Evolutionary conservation across 2,797 vertebrate species (phyloP), one percentile per base, ranked within the genome.

Genomic region (Artibeus jamaicensis): DNA sequence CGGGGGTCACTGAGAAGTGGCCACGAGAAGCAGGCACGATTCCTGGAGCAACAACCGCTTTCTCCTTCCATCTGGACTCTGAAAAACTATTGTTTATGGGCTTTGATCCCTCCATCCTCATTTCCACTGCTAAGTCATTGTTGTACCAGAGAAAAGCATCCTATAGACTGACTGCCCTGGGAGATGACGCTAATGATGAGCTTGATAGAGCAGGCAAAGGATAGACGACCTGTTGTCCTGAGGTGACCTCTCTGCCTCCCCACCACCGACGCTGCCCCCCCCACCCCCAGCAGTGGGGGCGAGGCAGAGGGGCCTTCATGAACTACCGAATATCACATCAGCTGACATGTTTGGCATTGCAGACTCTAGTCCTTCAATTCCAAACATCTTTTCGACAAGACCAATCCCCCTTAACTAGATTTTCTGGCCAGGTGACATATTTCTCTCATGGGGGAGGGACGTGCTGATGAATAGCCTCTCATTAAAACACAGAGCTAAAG

Each of bases 401-500:
- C 83, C 26, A 32, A 16, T 88, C 89, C 91, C 68, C n/a, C 65
- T 94, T 95, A 90, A 93, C 65, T 42, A 32, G 79, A 94, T 97
- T 96, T 94, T 74, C 89, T 96, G 77, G 73, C 67, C 95, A 37
- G 90, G 3, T 73, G 86, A 96, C 42, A 67, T 44, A 32, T 86
- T 82, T 92, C 67, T 94, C 70, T 96, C 91, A 68, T 46, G 88
- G 94, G 94, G 73, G 78, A 81, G 70, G 95, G 91, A 82, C 96
- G 59, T 55, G 97, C 92, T 96, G 93, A 96, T 97, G 97, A 97
- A 94, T 26, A 95, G 96, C 82, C 1, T 11, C 46, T 81, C 95
- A 90, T 96, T 97, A 95, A 86, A 96, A 97, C 93, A 85, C 81
- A 92, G 86, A 88, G 88, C 73, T 79, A 82, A 96, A 71, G 57